Conservation (phyloP, 2,888 invertebrate species). For the Macaria notata region DNA sequence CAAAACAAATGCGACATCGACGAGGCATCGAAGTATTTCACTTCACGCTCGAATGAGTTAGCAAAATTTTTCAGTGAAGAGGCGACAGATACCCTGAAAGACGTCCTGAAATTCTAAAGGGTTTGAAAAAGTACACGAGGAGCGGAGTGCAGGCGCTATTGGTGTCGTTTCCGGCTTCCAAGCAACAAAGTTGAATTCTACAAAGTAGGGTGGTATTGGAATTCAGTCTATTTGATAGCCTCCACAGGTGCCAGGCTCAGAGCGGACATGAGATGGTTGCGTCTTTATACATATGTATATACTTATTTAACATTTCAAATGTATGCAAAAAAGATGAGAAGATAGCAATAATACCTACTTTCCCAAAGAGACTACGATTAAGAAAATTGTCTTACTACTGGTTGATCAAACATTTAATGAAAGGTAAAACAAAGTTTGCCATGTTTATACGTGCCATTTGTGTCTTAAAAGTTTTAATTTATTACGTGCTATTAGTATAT, state of each 20-base stretch:
- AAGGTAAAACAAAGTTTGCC: no score
- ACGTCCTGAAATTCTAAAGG: conserved; percentile 49
- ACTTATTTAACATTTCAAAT: no score
- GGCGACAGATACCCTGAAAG: conserved; percentile 53
- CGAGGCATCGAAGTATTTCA: conserved; percentile 36
- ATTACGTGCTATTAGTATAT: no score
- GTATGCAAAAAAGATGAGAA: no score
- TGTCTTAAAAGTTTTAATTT: no score
- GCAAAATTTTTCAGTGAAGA: conserved; percentile 54
- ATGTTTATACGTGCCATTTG: no score
- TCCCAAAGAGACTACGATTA: no score
- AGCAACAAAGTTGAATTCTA: conserved; percentile 41
- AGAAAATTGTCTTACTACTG: no score
- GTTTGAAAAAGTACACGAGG: conserved; percentile 54
- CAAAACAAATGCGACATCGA: conserved; percentile 5
- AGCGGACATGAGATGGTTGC: conserved; percentile 11
- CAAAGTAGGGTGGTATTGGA: conserved; percentile 27
- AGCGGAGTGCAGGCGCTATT: conserved; percentile 60
- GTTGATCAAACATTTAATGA: no score
- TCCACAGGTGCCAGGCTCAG: conserved; percentile 27
- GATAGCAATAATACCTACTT: no score
- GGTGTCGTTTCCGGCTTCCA: conserved; percentile 56
- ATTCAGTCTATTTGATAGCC: conserved; percentile 38
- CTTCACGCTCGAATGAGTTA: conserved; percentile 55
- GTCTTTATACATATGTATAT: conserved; percentile 5